A percentile compares a stretch with the other conserved stretches of the same genome.
Conservation (phyloP, 1,140 invertebrate species). For the Leptinotarsa undecemlineata region DNA sequence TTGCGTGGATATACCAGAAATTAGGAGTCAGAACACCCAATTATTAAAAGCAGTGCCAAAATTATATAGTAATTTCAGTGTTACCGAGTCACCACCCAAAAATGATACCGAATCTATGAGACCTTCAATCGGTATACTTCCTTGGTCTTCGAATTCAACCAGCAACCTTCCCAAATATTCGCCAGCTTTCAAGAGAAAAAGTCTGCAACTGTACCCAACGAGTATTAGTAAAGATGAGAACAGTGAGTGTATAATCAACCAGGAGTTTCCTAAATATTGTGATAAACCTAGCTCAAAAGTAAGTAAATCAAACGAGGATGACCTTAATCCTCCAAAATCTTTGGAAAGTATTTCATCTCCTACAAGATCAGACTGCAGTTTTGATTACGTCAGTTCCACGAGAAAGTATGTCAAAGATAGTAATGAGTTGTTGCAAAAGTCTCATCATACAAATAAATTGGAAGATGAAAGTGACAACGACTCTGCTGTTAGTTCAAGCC, state of each 20-base stretch:
- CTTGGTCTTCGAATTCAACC: conserved; percentile 60
- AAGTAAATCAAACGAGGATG: conserved; percentile 32
- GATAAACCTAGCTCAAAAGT: conserved; percentile 29
- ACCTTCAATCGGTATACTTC: conserved; percentile 44
- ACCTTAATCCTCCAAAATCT: conserved; percentile 59
- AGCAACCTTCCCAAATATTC: conserved; percentile 76
- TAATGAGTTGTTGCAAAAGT: conserved; percentile 17
- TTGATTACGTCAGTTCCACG: conserved; percentile 56
- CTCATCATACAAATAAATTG: conserved; percentile 43
- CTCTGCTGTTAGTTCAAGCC: conserved; percentile 80
- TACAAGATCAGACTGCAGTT: conserved; percentile 60
- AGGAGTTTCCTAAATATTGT: conserved; percentile 34
- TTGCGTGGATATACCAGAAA: conserved; percentile 76
- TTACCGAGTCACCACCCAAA: conserved; percentile 15
- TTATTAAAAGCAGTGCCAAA: conserved; percentile 64
- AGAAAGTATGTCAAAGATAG: conserved; percentile 30
- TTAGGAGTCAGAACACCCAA: conserved; percentile 67
- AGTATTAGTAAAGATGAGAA: conserved; percentile 54
- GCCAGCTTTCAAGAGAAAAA: conserved; percentile 80
- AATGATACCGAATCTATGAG: conserved; percentile 12
- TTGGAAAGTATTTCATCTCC: conserved; percentile 66
- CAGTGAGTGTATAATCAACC: conserved; percentile 49
- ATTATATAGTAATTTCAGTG: conserved; percentile 27
- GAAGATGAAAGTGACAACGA: conserved; percentile 82
- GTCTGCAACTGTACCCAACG: conserved; percentile 67